Percentiles rank a stretch among this genome's conserved stretches.
Conservation (phyloP, 2,888 invertebrate genomes). For the Choristoneura rosaceana region DNA sequence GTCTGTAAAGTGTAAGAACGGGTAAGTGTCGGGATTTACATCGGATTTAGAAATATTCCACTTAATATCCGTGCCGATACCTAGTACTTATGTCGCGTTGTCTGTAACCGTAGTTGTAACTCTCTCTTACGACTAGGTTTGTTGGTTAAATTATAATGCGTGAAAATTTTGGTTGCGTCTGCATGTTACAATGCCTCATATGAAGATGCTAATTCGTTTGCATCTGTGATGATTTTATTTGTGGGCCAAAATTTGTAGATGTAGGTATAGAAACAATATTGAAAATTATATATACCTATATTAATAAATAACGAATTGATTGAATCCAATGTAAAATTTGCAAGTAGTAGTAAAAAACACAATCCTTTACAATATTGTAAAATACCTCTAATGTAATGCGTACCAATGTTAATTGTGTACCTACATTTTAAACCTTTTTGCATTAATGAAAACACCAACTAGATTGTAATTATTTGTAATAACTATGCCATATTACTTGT, state of each 20-base stretch:
- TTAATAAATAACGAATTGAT: conserved; percentile 19
- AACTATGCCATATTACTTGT: conserved; percentile 39
- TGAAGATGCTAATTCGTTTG: conserved; percentile 30
- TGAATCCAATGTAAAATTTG: conserved; percentile 32
- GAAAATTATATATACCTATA: conserved; percentile 17
- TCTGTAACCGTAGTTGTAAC: conserved; percentile 36
- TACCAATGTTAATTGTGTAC: conserved; percentile 30
- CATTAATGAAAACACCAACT: conserved; percentile 32
- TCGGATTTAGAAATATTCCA: conserved; percentile 23
- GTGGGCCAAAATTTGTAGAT: conserved; percentile 39
- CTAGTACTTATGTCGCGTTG: conserved; percentile 37
- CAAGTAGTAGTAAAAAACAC: conserved; percentile 25
- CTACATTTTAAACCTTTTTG: conserved; percentile 6
- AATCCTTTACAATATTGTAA: conserved; percentile 31
- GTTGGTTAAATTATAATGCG: conserved; percentile 22
- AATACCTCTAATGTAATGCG: conserved; percentile 17
- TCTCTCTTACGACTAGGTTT: conserved; percentile 15
- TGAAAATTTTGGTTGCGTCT: conserved; percentile 26
- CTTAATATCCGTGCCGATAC: conserved; percentile 27
- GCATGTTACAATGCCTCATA: conserved; percentile 30
- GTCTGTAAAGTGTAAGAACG: conserved; percentile 38
- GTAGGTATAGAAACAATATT: conserved; percentile 39
- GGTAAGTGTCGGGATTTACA: conserved; percentile 24
- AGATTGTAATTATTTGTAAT: conserved; percentile 37
- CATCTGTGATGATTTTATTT: conserved; percentile 41